These are phyloP conservation scores for Caenorhabditis sp. DNA, from an alignment of 2,888 invertebrate species.

Conservation along the genomic window DNA sequence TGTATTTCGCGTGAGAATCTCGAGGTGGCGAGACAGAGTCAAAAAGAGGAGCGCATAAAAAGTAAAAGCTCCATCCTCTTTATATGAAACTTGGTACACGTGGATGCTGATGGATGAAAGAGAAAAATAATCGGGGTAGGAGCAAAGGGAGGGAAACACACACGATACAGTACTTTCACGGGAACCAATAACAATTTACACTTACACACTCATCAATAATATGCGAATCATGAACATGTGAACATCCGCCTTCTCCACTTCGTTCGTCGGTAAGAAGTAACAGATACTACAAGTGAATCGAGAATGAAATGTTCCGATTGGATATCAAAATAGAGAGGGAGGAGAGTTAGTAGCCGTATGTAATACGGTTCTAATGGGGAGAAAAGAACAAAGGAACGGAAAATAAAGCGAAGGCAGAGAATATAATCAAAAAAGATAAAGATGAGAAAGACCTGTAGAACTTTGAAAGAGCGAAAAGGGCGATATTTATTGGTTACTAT, in stretches of 20 bases:
- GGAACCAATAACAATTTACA: constrained; percentile 18
- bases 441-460: constrained; percentile 36
- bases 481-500: constrained; percentile 19
- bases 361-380: constrained; percentile 52
- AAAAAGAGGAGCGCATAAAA: neutral
- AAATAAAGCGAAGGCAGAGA: neutral
- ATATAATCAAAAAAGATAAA: neutral
- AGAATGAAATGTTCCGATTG: constrained; percentile 14
- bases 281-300: constrained; percentile 22
- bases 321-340: constrained; percentile 7
- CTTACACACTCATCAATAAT: constrained; percentile 14
- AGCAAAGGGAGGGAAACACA: constrained; percentile 14
- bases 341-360: constrained; percentile 61
- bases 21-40: neutral
- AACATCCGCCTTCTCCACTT: neutral
- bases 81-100: constrained; percentile 44
- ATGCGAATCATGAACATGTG: constrained; percentile 12
- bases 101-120: constrained; percentile 12
- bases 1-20: constrained; percentile 55
- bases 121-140: neutral
- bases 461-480: neutral
- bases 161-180: constrained; percentile 41
- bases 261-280: neutral
- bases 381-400: neutral
- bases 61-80: constrained; percentile 25